Base-by-base conservation (phyloP, 2,888 invertebrate species). In the Yponomeuta malinellus region DNA sequence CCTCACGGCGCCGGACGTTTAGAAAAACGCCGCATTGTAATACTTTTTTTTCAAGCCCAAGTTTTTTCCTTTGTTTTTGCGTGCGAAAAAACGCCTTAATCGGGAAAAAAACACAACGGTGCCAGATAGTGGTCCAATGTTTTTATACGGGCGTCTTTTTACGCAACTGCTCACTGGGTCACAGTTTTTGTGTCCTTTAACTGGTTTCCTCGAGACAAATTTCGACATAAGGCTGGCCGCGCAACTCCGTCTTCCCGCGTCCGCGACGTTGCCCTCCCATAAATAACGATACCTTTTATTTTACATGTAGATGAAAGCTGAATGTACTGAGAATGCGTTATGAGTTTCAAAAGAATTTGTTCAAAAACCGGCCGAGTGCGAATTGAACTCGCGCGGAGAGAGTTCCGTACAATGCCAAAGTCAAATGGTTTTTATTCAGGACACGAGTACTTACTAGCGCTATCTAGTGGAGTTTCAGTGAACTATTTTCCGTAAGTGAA, bases 151-250 rank as follows among this genome's bases (percentile, higher is more conserved):
- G 71, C 72, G 66, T 77, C 81, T 81, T 81, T 78, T 80, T 79
- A 74, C 71, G 71, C 77, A 80, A 82, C 80, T 82, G 52, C 52
- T 59, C 52, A 81, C 81, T 88, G 79, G 89, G 88, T 89, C 87
- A 90, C 80, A 83, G 84, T 83, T 82, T 83, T 73, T 76, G 77
- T 82, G 84, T 87, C 83, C 81, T 84, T 86, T 83, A 80, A 79
- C 80, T 75, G 78, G 82, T 83, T 81, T 80, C 71, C 74, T 76
- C 68, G 43, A 74, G 77, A 73, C 76, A 78, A 81, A 75, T 75
- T 23, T 68, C 33, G 37, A 33, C 33, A 37, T 68, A 66, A 15
- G 66, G 43, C 23, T 15, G 52, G 33, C 48, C 37, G 48, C 43
- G 37, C 15, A 68, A n/a, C 15, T 68, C 48, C 68, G 43, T 33